Evolutionary conservation across 2,113 vertebrate species (phyloP).

Genomic region (Cavia aperea): DNA sequence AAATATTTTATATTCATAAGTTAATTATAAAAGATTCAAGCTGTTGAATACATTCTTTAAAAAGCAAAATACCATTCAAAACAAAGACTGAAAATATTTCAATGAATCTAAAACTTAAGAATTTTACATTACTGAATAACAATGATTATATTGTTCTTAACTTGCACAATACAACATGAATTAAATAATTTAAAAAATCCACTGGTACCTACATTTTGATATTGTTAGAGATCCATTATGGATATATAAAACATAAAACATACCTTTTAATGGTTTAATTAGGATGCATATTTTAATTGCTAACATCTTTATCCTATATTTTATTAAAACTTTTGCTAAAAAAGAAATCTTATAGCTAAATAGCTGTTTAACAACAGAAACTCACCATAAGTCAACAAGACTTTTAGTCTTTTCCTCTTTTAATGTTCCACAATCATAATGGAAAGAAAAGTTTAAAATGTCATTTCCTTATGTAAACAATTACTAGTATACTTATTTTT

Average conservation of each 20-base stretch:
- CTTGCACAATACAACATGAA: background rate
- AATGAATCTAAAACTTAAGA: background rate
- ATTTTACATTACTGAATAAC: constrained; percentile 8
- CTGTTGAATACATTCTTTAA: background rate
- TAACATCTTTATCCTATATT: background rate
- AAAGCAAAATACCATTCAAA: constrained; percentile 10
- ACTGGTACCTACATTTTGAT: background rate
- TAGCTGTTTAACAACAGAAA: background rate
- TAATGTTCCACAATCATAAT: constrained; percentile 36
- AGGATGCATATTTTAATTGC: constrained; percentile 33
- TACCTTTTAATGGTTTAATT: constrained; percentile 18
- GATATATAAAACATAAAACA: background rate
- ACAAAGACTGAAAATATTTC: constrained; percentile 17
- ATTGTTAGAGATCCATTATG: background rate
- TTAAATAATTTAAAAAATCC: constrained; percentile 36
- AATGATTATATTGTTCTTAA: constrained; percentile 2
- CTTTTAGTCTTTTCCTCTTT: constrained; percentile 5
- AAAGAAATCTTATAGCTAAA: constrained; percentile 26
- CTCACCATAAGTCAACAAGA: constrained; percentile 3
- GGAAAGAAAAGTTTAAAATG: constrained; percentile 31
- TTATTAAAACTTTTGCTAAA: constrained; percentile 26
- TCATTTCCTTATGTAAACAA: constrained; percentile 23
- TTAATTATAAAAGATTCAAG: background rate
- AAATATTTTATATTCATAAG: background rate
- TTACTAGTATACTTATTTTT: background rate